phyloP scores from a whole-genome alignment of 1,140 invertebrate genomes.

The Cyclina sinensis region DNA sequence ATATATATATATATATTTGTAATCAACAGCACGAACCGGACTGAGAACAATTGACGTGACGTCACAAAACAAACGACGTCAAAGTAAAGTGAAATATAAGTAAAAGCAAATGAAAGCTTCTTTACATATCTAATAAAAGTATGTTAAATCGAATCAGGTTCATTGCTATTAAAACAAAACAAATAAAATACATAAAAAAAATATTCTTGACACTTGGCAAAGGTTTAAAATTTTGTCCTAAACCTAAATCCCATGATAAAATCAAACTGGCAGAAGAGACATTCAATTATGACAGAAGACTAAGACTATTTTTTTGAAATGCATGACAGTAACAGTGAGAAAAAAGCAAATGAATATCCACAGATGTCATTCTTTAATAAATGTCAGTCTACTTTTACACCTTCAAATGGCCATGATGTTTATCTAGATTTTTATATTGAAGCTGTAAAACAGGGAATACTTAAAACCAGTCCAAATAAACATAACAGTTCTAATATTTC shows the following conservation, averaged over 20 bases:
- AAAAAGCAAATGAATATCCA: not conserved
- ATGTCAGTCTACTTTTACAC: constrained; percentile 25
- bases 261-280: constrained; percentile 56
- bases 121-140: too few relatives aligned
- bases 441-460: not conserved
- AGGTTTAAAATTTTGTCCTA: constrained; percentile 45
- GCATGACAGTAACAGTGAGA: not conserved
- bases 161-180: too few relatives aligned
- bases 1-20: too few relatives aligned
- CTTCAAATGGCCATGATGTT: constrained; percentile 14
- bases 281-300: constrained; percentile 35
- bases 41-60: too few relatives aligned
- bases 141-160: too few relatives aligned
- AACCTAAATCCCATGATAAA: constrained; percentile 11
- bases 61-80: too few relatives aligned
- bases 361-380: constrained; percentile 35
- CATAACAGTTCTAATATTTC: not conserved
- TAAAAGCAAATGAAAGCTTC: too few relatives aligned
- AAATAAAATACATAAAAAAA: too few relatives aligned
- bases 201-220: too few relatives aligned
- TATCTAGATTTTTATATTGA: constrained; percentile 46
- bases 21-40: too few relatives aligned
- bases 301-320: constrained; percentile 5
- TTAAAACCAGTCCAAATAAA: too few relatives aligned
- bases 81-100: too few relatives aligned